Conservation (phyloP, 1,140 invertebrate genomes). For the Pristionchus pacificus region DNA sequence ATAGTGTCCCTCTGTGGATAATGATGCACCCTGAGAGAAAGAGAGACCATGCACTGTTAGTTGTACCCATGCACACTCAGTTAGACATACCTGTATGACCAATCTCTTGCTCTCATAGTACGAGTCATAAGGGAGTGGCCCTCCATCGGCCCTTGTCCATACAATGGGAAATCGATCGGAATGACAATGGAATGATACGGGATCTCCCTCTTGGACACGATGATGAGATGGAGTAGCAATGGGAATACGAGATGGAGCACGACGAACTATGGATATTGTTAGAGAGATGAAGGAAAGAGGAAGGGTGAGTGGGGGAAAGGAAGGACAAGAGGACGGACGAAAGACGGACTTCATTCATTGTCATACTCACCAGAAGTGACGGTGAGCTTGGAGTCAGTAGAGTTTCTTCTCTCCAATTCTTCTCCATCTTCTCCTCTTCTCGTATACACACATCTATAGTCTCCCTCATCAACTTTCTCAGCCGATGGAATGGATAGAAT, state of each 20-base stretch:
- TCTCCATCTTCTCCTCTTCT: not conserved
- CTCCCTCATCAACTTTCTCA: constrained; percentile 28
- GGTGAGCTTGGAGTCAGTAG: not conserved
- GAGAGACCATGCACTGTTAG: not conserved
- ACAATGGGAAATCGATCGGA: constrained; percentile 16
- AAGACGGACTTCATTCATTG: constrained; percentile 11
- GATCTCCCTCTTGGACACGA: constrained; percentile 45
- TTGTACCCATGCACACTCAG: not conserved
- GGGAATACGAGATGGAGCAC: constrained; percentile 27
- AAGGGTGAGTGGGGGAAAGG: not conserved
- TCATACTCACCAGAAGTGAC: not conserved
- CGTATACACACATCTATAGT: constrained; percentile 44
- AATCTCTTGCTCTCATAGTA: constrained; percentile 41
- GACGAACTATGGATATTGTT: not conserved
- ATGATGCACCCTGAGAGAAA: not conserved
- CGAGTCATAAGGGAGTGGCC: constrained; percentile 42
- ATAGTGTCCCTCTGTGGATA: constrained; percentile 2
- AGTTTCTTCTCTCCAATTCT: not conserved
- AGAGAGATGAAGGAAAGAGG: not conserved
- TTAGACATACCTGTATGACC: not conserved
- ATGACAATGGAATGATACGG: constrained; percentile 51
- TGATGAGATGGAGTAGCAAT: constrained; percentile 52
- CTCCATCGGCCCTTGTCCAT: not conserved
- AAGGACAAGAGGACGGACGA: constrained; percentile 7
- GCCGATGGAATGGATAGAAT: constrained; percentile 28